Evolutionary conservation across 2,797 vertebrate genomes (phyloP), one percentile per base, ranked within the genome.

Genomic region (Sebastes variabilis): DNA sequence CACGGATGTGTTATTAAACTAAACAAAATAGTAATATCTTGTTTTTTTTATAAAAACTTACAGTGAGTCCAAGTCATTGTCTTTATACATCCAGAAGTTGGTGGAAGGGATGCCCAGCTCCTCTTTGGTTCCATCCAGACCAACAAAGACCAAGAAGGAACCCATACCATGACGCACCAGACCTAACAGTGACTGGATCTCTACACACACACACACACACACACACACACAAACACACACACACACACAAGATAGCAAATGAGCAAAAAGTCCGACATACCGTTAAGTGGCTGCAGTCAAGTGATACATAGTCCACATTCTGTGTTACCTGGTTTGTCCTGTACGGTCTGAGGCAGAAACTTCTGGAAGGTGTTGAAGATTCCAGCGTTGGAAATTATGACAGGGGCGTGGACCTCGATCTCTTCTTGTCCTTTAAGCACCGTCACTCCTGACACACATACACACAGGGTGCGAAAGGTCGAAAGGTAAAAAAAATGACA

Each of bases 121-220:
- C 16, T 96, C 96, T 30, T 94, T 95, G 25, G 93, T 94, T 83
- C 96, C 96, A 65, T 93, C 91, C 76, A 97, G 91, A 83, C 96
- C 96, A 87, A 95, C 96, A 68, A 97, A 97, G 25, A 96, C 96
- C 87, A 97, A 82, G 85, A 97, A 96, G 49, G 95, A 97, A 34
- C 96, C 96, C 96, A 97, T 97, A 8, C 96, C 91, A 1, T 94
- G 96, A 4, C 84, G 94, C 3, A 97, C 87, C 91, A 88, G 87
- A n/a, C 89, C 80, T 87, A 96, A 67, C 66, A 89, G 75, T 2
- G 95, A 95, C 24, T 77, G 70, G 70, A 97, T 68, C 38, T 93
- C 96, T 96, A 62, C 0, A 52, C 14, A 72, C 36, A 59, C 12
- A 16, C 6, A 42, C 6, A 14, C 1, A 62, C 0, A 46, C 12